Evolutionary conservation across 2,797 vertebrate species (phyloP), one percentile per base, ranked within the genome.

Genomic region (Anguilla pacifica): DNA sequence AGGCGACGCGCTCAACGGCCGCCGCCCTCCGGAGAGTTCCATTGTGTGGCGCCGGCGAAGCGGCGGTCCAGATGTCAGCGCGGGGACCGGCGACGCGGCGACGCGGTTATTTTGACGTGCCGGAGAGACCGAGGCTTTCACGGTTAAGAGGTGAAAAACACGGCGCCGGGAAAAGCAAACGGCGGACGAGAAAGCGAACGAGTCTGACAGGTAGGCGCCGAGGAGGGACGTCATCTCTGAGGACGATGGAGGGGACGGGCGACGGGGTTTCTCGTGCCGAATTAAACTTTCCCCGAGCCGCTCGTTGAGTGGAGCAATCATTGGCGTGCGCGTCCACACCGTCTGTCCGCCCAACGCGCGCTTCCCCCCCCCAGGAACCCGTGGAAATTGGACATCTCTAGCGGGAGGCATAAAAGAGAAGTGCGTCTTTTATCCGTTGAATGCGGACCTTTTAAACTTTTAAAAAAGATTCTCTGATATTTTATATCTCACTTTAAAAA

Each of bases 81-180:
- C 70, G 86, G 86, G 88, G 83, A 87, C 87, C 85, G 86, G 85
- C 81, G 53, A 9, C 64, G 57, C 72, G 64, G 46, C 53, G 77
- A 83, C 89, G 74, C 87, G 67, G 46, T 86, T 88, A 87, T 88
- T 91, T 89, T 85, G 61, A 86, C 87, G 85, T 59, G 83, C 82
- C 61, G 13, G 85, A 64, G 55, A 88, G 84, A 83, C 55, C 77
- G 2, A 70, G 89, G 49, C 87, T 88, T 89, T 84, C 87, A 31
- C 74, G 49, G 81, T 79, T 64, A 67, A 90, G 85, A 90, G 86
- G 88, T 87, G 82, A 86, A 87, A 86, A 67, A 86, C 85, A 61
- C 39, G 57, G 39, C 70, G 39, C 13, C 49, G 22, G 51, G 11
- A 46, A 51, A 6, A 6, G 46, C 39, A 39, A 25, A 79, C 74